Evolutionary conservation across 2,888 invertebrate species (phyloP), one percentile per base, ranked within the genome.

Genomic region (Lycophotia porphyrea): DNA sequence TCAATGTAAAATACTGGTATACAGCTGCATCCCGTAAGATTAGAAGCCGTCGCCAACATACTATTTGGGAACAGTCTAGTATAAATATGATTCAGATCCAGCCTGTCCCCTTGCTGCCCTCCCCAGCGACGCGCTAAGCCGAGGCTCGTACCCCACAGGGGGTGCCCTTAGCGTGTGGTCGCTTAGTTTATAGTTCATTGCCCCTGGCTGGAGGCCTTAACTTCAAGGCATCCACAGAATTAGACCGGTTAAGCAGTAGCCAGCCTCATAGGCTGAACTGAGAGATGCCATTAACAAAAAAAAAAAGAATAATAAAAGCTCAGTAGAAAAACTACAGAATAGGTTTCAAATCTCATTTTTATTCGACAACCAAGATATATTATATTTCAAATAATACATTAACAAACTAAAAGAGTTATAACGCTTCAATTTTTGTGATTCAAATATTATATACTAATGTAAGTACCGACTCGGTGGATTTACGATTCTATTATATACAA

Each of bases 391-490:
- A 64, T 77, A 58, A 60, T 67, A 79, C 76, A 80, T 77, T 68
- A 81, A 84, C 69, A 79, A 78, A 87, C 65, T 75, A 74, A 71
- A 39, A 13, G 34, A 69, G 66, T 63, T n/a, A 60, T 68, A 71
- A 74, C 69, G 42, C 47, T 68, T 70, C 8, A 78, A 52, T 60
- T 69, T 76, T 44, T 66, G 66, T 81, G 72, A 71, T 78, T 78
- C 60, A 76, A 72, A 72, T 77, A n/a, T n/a, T n/a, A n/a, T n/a
- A 70, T 27, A 71, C 61, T 79, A 78, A 80, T 65, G 52, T 79
- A 82, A 70, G 64, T 87, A 86, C 87, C 86, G 73, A 83, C 70
- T 88, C 88, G 88, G 88, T 88, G 87, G 88, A 81, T 84, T 83
- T 80, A 84, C 64, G 55, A 77, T 81, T 75, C 67, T 84, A 78